Conservation (phyloP, 2,888 invertebrate species). For the Agrochola lota region DNA sequence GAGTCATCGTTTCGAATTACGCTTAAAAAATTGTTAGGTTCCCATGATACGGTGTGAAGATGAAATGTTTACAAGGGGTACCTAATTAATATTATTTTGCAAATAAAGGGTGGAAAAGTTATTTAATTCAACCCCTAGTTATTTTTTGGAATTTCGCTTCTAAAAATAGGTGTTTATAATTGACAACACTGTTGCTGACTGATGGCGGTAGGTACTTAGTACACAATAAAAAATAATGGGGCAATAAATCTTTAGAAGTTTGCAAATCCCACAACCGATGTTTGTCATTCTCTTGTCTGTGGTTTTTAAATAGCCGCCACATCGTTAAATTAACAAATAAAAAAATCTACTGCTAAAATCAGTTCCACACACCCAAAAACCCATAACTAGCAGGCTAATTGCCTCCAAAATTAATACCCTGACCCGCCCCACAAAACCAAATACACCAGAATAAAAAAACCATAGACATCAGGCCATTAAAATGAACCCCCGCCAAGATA, state of each 20-base stretch:
- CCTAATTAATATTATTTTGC: conserved; percentile 41
- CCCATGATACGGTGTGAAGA: conserved; percentile 71
- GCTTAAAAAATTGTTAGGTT: conserved; percentile 70
- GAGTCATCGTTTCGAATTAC: conserved; percentile 74
- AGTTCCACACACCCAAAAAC: conserved; percentile 38
- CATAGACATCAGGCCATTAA: conserved; percentile 67
- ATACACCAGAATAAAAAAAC: conserved; percentile 70
- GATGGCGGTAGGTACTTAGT: not conserved
- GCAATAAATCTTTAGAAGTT: not conserved
- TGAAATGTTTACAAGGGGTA: conserved; percentile 50
- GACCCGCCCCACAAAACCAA: conserved; percentile 59
- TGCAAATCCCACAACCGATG: not conserved
- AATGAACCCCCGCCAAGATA: conserved; percentile 75
- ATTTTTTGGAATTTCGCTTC: not conserved
- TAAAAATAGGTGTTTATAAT: not conserved
- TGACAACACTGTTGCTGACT: not conserved
- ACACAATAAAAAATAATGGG: not conserved
- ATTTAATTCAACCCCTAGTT: not conserved
- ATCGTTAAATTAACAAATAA: conserved; percentile 1
- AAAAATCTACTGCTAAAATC: conserved; percentile 14
- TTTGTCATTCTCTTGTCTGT: not conserved
- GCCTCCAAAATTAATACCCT: conserved; percentile 62
- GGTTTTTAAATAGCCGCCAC: not conserved
- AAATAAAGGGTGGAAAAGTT: conserved; percentile 50
- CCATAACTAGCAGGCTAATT: conserved; percentile 67